A percentile compares a stretch with the other conserved stretches of the same genome.
Conservation (phyloP, 2,888 invertebrate species). For the Stramonita haemastoma region DNA sequence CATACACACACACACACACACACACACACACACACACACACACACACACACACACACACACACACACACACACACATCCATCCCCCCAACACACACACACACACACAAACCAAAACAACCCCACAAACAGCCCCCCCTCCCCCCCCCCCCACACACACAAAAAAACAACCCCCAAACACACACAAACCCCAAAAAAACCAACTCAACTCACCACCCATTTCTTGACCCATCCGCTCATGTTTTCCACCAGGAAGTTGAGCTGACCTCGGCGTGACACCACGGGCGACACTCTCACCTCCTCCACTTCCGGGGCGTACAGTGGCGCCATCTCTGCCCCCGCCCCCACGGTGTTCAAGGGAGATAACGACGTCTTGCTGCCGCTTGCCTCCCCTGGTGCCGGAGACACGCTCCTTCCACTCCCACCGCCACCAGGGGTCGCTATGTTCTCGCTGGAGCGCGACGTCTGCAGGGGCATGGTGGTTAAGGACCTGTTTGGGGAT, state of each 20-base stretch:
- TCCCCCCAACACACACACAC: too few species aligned
- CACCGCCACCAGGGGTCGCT: constrained; percentile 32
- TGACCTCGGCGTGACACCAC: constrained; percentile 97
- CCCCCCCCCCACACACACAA: too few species aligned
- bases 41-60: too few species aligned
- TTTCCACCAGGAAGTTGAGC: constrained; percentile 97
- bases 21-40: too few species aligned
- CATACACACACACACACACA: too few species aligned
- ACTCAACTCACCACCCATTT: constrained; percentile 90
- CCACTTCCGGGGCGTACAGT: constrained; percentile 73
- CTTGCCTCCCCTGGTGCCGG: constrained; percentile 52
- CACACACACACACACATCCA: too few species aligned
- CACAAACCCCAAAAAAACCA: too few species aligned
- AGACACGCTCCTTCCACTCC: constrained; percentile 51
- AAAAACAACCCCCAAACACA: too few species aligned
- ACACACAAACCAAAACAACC: too few species aligned
- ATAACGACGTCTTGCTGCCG: constrained; percentile 67
- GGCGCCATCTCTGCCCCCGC: too few species aligned
- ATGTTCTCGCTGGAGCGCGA: constrained; percentile 74
- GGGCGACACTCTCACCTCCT: constrained; percentile 83
- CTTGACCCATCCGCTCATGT: constrained; percentile 98
- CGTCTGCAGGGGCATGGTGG: constrained; percentile 54
- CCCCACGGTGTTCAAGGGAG: constrained; percentile 66
- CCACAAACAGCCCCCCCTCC: too few species aligned
- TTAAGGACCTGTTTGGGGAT: constrained; percentile 21